Conservation (phyloP, 1,140 invertebrate species). For the Melanaphis sacchari region DNA sequence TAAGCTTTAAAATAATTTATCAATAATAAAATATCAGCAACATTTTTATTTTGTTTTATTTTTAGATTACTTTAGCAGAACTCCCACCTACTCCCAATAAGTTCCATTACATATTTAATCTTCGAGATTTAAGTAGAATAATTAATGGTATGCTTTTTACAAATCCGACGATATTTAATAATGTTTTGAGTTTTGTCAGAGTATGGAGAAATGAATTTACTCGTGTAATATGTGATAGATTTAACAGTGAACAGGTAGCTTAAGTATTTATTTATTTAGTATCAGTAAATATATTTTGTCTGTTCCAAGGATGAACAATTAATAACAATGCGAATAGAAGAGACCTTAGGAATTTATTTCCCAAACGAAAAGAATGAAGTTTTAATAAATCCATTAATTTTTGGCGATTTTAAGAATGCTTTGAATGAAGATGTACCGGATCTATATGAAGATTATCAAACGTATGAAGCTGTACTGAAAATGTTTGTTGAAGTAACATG, state of each 20-base stretch:
- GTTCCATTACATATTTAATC: constrained; percentile 94
- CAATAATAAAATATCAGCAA: not conserved
- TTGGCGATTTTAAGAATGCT: constrained; percentile 86
- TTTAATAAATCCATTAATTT: constrained; percentile 81
- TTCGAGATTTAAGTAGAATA: constrained; percentile 86
- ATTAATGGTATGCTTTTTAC: constrained; percentile 80
- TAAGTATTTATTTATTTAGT: not conserved
- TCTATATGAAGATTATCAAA: constrained; percentile 86
- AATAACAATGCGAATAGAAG: not conserved
- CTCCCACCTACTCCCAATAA: constrained; percentile 90
- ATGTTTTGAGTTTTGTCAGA: constrained; percentile 74
- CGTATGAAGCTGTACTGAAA: constrained; percentile 83
- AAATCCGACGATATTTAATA: constrained; percentile 70
- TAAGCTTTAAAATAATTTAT: not conserved
- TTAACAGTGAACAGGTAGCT: constrained; percentile 74
- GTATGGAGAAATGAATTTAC: constrained; percentile 90
- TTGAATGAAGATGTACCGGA: constrained; percentile 76
- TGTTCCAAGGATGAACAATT: constrained; percentile 9
- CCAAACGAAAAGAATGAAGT: constrained; percentile 72
- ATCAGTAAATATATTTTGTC: not conserved
- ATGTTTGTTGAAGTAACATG: constrained; percentile 79
- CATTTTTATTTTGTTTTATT: constrained; percentile 61
- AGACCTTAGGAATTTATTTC: not conserved
- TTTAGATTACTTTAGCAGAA: constrained; percentile 73
- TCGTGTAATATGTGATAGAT: constrained; percentile 83